Evolutionary conservation across 2,888 invertebrate species (phyloP).

Genomic region (Stomorhina lunata): DNA sequence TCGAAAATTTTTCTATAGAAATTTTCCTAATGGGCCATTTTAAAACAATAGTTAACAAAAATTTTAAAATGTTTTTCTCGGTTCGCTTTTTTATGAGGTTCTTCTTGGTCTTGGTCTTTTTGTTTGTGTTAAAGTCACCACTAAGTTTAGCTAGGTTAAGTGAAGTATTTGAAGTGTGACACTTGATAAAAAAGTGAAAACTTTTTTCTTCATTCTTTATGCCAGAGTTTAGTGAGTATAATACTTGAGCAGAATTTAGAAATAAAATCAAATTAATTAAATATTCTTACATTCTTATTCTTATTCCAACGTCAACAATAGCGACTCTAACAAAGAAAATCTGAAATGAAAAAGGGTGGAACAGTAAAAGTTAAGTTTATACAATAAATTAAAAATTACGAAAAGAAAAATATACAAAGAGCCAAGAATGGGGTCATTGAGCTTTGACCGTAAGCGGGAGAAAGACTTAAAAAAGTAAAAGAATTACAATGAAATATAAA

Average conservation of each 20-base stretch:
- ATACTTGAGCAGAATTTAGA: constrained; percentile 33
- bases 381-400: constrained; percentile 37
- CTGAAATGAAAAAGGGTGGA: neutral
- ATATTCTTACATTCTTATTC: constrained; percentile 2
- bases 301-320: neutral
- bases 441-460: neutral
- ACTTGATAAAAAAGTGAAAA: constrained; percentile 38
- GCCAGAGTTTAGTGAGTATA: neutral
- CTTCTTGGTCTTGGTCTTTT: no score
- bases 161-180: constrained; percentile 60
- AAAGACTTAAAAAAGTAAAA: neutral
- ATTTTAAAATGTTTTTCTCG: neutral
- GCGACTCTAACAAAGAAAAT: neutral
- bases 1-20: neutral
- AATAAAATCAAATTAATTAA: constrained; percentile 54
- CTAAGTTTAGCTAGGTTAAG: constrained; percentile 54
- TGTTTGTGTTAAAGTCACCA: constrained; percentile 47
- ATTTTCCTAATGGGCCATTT: constrained; percentile 12
- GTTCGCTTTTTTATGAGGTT: neutral
- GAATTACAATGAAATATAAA: neutral
- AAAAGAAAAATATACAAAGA: neutral
- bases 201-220: constrained; percentile 1
- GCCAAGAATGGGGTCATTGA: constrained; percentile 18
- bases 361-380: constrained; percentile 31
- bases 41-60: constrained; percentile 21